Evolutionary conservation across 2,113 vertebrate genomes (phyloP).

Genomic region (Cynoglossus semilaevis): DNA sequence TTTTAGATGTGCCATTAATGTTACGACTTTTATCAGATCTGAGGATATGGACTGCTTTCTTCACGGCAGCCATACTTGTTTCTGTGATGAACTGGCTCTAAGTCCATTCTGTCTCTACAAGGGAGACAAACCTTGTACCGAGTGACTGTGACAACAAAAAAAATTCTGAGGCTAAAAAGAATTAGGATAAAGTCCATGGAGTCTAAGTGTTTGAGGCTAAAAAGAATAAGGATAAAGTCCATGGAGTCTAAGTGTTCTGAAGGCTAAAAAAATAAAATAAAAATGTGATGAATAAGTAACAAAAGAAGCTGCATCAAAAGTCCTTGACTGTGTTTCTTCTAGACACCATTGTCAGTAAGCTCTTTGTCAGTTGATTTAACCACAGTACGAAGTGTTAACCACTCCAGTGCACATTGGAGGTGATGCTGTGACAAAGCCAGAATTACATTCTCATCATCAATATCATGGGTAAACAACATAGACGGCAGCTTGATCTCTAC

Average conservation of each 20-base stretch:
- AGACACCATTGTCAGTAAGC: background rate
- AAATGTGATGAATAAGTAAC: background rate
- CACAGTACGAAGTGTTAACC: background rate
- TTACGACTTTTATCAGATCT: background rate
- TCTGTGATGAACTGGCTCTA: background rate
- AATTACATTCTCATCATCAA: constrained; percentile 2
- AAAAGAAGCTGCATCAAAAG: background rate
- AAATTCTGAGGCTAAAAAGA: background rate
- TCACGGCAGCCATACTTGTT: background rate
- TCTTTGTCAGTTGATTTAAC: background rate
- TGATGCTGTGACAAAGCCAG: constrained; percentile 33
- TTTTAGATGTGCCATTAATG: background rate
- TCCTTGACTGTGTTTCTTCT: background rate
- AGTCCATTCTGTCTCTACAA: background rate
- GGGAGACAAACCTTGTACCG: background rate
- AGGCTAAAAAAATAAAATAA: background rate
- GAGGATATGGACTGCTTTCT: background rate
- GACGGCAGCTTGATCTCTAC: constrained; percentile 28
- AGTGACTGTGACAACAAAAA: background rate
- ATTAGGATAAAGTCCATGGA: background rate
- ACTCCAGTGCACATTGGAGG: constrained; percentile 6
- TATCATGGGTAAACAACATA: constrained; percentile 27
- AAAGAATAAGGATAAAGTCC: background rate
- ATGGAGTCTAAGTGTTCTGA: too few relatives aligned
- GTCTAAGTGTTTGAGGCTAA: too few relatives aligned